A percentile compares a stretch with the other conserved stretches of the same genome.
Evolutionary conservation across 2,797 vertebrate genomes (phyloP).

Genomic region (Sorex maritimensis): DNA sequence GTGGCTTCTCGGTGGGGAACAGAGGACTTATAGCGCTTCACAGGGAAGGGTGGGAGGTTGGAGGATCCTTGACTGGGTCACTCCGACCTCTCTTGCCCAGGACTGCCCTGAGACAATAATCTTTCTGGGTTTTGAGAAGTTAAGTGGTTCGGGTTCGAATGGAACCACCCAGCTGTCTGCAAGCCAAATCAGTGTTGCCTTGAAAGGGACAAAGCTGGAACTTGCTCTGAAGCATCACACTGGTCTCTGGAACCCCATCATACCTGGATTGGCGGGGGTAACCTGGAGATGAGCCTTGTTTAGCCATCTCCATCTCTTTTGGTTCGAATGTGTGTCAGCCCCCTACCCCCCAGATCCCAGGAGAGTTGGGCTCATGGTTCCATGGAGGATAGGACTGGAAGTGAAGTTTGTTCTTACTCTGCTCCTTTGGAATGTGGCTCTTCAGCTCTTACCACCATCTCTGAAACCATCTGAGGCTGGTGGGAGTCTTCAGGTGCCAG

Average conservation of each 20-base stretch:
- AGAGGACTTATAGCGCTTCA: not conserved
- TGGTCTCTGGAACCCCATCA: not conserved
- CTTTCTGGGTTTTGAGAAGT: not conserved
- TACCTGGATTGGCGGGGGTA: not conserved
- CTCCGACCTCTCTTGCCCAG: too few relatives aligned
- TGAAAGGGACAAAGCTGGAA: not conserved
- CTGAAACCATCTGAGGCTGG: not conserved
- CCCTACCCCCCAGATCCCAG: not conserved
- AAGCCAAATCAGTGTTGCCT: fast-evolving
- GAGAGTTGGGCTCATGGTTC: not conserved
- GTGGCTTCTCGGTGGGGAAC: constrained; percentile 32
- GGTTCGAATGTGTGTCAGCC: not conserved
- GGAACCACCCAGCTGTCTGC: not conserved
- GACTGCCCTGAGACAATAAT: not conserved
- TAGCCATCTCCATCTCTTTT: not conserved
- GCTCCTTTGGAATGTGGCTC: not conserved
- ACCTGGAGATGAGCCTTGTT: not conserved
- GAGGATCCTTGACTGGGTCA: not conserved
- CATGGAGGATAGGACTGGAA: not conserved
- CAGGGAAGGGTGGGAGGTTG: not conserved
- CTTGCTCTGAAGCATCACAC: not conserved
- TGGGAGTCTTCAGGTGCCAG: not conserved
- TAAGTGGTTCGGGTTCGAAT: not conserved
- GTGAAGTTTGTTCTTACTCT: not conserved
- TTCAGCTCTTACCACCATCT: not conserved